phyloP scores from a whole-genome alignment of 2,888 invertebrate genomes.

The Formica aserva region DNA sequence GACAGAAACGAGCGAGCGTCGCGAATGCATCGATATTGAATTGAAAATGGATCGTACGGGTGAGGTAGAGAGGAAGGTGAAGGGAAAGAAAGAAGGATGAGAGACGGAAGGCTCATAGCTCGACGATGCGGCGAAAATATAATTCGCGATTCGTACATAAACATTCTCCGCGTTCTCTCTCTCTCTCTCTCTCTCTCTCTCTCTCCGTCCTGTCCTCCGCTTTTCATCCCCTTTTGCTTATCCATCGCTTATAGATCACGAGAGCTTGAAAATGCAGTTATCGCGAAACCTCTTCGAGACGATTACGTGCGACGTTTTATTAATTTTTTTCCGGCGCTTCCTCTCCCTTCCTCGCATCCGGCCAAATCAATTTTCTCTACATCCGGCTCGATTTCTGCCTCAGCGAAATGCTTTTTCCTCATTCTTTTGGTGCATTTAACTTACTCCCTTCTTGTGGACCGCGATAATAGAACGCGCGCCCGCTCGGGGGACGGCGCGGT shows the following conservation, averaged over 20 bases:
- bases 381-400: constrained; percentile 34
- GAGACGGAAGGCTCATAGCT: constrained; percentile 20
- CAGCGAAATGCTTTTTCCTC: constrained; percentile 19
- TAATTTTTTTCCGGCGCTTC: constrained; percentile 31
- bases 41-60: constrained; percentile 68
- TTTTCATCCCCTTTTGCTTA: constrained; percentile 33
- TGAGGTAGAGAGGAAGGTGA: neutral
- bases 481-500: constrained; percentile 5
- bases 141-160: constrained; percentile 48
- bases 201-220: neutral
- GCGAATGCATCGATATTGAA: constrained; percentile 69
- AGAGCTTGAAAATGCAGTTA: constrained; percentile 46
- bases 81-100: neutral
- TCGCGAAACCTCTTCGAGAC: constrained; percentile 35
- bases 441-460: neutral
- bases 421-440: constrained; percentile 2
- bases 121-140: constrained; percentile 12
- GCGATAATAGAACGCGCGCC: constrained; percentile 38
- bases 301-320: constrained; percentile 43
- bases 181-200: too few species aligned
- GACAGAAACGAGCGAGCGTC: constrained; percentile 58
- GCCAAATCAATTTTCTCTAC: constrained; percentile 32
- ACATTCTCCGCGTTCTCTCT: constrained; percentile 12
- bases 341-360: neutral
- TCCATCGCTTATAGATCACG: constrained; percentile 47